These are phyloP conservation scores for Drosophila kanapiae DNA, from an alignment of 1,140 invertebrate genomes.

Conservation along the genomic window DNA sequence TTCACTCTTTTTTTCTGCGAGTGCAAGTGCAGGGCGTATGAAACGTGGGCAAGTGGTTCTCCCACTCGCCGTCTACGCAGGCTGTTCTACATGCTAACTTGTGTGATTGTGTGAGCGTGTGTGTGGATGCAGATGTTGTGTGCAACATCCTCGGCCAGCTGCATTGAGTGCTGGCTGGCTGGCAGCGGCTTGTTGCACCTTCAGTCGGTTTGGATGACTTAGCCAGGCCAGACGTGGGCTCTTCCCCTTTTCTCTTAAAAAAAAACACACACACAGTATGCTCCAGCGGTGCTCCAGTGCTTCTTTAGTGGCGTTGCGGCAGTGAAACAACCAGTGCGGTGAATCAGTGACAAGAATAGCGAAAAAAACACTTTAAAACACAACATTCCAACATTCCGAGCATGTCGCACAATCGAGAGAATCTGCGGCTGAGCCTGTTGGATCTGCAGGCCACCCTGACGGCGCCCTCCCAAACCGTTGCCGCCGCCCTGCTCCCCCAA, in stretches of 20 bases:
- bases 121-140: constrained; percentile 24
- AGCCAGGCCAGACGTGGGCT: constrained; percentile 37
- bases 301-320: constrained; percentile 17
- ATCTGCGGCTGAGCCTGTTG: constrained; percentile 80
- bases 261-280: constrained; percentile 41
- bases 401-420: constrained; percentile 84
- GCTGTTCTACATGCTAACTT: constrained; percentile 9
- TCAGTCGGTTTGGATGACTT: constrained; percentile 20
- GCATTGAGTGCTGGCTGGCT: constrained; percentile 13
- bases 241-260: constrained; percentile 13
- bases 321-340: constrained; percentile 30
- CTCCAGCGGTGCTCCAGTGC: constrained; percentile 19
- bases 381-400: constrained; percentile 34
- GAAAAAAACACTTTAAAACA: constrained; percentile 17
- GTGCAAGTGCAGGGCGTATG: constrained; percentile 23
- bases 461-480: constrained; percentile 69
- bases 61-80: constrained; percentile 75
- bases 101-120: constrained; percentile 15
- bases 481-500: constrained; percentile 63
- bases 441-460: constrained; percentile 79
- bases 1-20: not conserved
- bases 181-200: constrained; percentile 40
- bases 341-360: constrained; percentile 26
- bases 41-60: constrained; percentile 71
- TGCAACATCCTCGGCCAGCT: constrained; percentile 35